Base-by-base conservation (phyloP, 2,797 vertebrate species). In the Micrastur ruficollis region DNA sequence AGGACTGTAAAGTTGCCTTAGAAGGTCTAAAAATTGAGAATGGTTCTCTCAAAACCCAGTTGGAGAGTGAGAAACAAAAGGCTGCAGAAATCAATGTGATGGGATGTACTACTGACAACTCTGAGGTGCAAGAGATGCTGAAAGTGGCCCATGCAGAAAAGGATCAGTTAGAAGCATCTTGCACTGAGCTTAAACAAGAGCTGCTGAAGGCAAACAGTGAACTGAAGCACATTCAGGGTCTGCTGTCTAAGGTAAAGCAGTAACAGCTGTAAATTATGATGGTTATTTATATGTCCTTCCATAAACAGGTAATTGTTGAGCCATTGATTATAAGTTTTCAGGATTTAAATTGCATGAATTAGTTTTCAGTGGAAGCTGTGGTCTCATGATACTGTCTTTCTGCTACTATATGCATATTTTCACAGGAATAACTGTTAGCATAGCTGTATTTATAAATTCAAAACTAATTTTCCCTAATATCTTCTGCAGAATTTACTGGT, bases 11-110 rank as follows among this genome's bases (percentile, higher is more conserved):
- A 68, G 96, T 97, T 5, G 86, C 97, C 16, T 78, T 98, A 22
- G 99, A 99, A 66, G 93, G 95, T n/a, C 97, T 99, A 80, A 98
- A 98, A 93, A 97, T 98, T 22, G 99, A 99, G 95, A 99, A 98
- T 52, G 98, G 98, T 65, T 97, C 98, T 73, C 96, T 99, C 78
- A 99, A 98, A 97, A 98, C 98, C 20, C 99, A 99, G 90, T 89
- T 99, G 94, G 99, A 99, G 94, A 98, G 98, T 1, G 99, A 99
- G 98, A 98, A 98, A 86, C 99, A 99, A 81, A 99, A 99, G 86
- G 97, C 98, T 3, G 71, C 86, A 2, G 99, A 99, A 94, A 97
- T 99, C 89, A 98, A 98, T 7, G 97, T 98, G 26, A 70, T 73
- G 95, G 99, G 95, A 89, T 98, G 88, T 15, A 67, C 23, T 3